A percentile compares a stretch with the other conserved stretches of the same genome.
Conservation (phyloP, 2,113 vertebrate species). For the Hyla sarda region DNA sequence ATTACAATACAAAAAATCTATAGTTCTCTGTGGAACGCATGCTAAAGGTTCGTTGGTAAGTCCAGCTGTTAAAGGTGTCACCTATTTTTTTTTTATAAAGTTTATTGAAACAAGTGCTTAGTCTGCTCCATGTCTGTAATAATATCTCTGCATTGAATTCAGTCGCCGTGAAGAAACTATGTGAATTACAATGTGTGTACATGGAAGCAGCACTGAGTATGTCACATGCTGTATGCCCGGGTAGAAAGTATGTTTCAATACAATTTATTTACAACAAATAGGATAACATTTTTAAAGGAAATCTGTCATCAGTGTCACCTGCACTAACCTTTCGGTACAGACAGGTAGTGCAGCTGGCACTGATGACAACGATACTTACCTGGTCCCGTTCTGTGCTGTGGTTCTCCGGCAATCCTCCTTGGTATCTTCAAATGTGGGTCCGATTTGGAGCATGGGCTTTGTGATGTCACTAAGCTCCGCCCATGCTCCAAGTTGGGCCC, state of each 20-base stretch:
- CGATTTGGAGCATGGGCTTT: too few relatives aligned
- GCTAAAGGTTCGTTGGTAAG: not conserved
- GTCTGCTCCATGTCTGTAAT: not conserved
- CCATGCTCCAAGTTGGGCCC: too few relatives aligned
- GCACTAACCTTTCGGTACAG: too few relatives aligned
- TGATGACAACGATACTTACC: too few relatives aligned
- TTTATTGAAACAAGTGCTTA: not conserved
- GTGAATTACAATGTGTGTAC: not conserved
- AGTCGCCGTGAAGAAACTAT: not conserved
- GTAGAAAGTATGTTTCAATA: not conserved
- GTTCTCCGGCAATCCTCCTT: too few relatives aligned
- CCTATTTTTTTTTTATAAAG: not conserved
- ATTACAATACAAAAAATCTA: not conserved
- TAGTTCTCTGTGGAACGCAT: not conserved
- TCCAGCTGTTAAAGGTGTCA: not conserved
- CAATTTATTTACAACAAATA: not conserved
- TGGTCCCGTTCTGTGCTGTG: too few relatives aligned
- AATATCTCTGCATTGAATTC: not conserved
- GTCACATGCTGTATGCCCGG: not conserved
- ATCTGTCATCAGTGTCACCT: too few relatives aligned
- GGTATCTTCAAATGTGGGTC: too few relatives aligned
- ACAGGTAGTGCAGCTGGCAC: too few relatives aligned
- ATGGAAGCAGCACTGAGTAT: not conserved
- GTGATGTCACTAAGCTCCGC: too few relatives aligned
- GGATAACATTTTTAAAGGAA: too few relatives aligned